phyloP scores from a whole-genome alignment of 2,888 invertebrate species.

The Dicranocentrus wangi region DNA sequence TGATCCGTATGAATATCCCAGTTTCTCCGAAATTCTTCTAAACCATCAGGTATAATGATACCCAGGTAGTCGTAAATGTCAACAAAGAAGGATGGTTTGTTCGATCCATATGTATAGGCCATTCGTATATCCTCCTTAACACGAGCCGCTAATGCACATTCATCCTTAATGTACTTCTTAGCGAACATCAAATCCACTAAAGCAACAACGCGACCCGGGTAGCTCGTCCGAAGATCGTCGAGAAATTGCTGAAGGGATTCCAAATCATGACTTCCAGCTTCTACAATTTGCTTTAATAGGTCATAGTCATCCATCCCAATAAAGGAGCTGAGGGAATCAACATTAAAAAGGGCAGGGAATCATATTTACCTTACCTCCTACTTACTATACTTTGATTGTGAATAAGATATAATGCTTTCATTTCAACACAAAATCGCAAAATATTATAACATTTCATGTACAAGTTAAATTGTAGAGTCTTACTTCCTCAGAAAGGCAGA shows the following conservation, averaged over 20 bases:
- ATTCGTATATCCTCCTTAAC: constrained; percentile 3
- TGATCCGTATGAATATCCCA: no score
- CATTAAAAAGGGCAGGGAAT: no score
- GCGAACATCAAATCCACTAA: constrained; percentile 21
- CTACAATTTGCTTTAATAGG: constrained; percentile 20
- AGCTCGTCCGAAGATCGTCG: constrained; percentile 7
- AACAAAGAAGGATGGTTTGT: constrained; percentile 56
- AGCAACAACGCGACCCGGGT: constrained; percentile 13
- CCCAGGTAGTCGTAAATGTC: constrained; percentile 49
- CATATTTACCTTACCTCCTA: no score
- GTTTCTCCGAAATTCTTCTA: no score
- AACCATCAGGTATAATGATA: no score
- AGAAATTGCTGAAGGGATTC: not conserved
- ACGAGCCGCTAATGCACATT: not conserved
- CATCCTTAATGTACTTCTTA: not conserved
- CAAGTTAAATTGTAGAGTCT: no score
- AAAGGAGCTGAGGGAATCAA: no score
- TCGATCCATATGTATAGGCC: constrained; percentile 7
- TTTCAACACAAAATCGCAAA: no score
- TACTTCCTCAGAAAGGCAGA: constrained; percentile 43
- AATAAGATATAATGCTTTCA: no score
- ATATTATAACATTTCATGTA: no score
- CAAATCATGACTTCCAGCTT: not conserved
- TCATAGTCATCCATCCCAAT: constrained; percentile 45
- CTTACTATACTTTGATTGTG: no score